phyloP scores from a whole-genome alignment of 2,888 invertebrate species.

The Drosophila quasianomalipes region DNA sequence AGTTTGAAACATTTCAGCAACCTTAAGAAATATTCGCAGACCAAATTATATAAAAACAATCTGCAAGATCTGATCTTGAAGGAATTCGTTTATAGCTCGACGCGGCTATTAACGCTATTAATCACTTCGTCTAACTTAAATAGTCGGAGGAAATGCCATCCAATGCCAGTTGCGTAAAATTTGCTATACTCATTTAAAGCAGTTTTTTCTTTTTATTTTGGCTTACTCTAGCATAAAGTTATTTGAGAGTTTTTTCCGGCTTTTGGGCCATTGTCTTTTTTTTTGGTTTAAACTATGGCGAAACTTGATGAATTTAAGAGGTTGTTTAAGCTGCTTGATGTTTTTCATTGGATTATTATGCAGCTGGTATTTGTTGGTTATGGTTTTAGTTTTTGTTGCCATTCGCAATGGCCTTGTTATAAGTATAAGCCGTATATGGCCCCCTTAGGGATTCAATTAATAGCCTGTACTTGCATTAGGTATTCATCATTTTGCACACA shows the following conservation, averaged over 20 bases:
- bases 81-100: neutral
- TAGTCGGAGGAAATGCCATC: slow-evolving; percentile 1
- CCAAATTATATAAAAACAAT: neutral
- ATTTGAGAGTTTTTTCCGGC: slow-evolving; percentile 14
- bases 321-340: slow-evolving; percentile 23
- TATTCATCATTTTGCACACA: slow-evolving; percentile 1
- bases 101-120: neutral
- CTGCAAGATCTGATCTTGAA: neutral
- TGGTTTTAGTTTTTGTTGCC: neutral
- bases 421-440: neutral
- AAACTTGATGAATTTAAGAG: slow-evolving; percentile 65
- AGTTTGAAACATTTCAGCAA: neutral
- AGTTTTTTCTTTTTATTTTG: slow-evolving; percentile 44
- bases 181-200: slow-evolving; percentile 61
- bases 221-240: slow-evolving; percentile 40
- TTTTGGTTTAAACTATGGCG: slow-evolving; percentile 40
- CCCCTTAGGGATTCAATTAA: neutral
- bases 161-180: neutral
- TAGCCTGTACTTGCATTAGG: neutral
- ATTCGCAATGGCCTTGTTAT: neutral
- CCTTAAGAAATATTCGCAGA: neutral
- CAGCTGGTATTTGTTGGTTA: slow-evolving; percentile 72
- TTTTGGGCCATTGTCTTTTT: slow-evolving; percentile 4
- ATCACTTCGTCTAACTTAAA: neutral
- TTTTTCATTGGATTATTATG: slow-evolving; percentile 66